Evolutionary conservation across 2,888 invertebrate species (phyloP).

Genomic region (Escarpia spicata): DNA sequence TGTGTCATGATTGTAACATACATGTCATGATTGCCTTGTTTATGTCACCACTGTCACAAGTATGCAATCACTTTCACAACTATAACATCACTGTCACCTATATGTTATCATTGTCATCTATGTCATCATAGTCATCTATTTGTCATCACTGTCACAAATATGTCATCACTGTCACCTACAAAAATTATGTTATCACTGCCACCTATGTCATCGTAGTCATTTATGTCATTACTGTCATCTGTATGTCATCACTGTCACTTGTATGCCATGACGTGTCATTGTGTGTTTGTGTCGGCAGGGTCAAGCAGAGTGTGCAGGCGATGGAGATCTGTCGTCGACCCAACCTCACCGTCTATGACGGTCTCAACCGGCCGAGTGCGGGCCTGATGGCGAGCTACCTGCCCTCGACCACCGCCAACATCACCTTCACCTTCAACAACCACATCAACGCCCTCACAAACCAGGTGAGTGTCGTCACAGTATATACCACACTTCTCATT

Average conservation of each 20-base stretch:
- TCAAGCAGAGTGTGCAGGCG: conserved; percentile 96
- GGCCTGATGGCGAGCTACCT: not conserved
- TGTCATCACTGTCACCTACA: not conserved
- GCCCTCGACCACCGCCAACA: conserved; percentile 82
- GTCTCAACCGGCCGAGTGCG: not conserved
- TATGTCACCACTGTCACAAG: too few relatives aligned
- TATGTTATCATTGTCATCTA: too few relatives aligned
- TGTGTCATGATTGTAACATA: too few relatives aligned
- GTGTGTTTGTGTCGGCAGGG: conserved; percentile 64
- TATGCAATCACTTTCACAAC: too few relatives aligned
- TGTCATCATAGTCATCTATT: not conserved
- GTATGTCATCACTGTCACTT: not conserved
- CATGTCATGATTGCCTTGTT: too few relatives aligned
- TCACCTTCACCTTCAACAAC: conserved; percentile 90
- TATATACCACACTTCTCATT: not conserved
- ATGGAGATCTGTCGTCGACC: conserved; percentile 84
- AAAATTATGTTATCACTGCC: not conserved
- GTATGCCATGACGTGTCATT: not conserved
- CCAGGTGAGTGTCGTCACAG: conserved; percentile 53
- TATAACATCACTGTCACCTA: too few relatives aligned
- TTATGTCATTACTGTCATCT: not conserved
- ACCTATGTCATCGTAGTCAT: not conserved
- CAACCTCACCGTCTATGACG: conserved; percentile 53
- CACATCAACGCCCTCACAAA: conserved; percentile 68
- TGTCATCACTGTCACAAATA: not conserved